Evolutionary conservation across 2,888 invertebrate genomes (phyloP).

Genomic region (Cephus pulcher): DNA sequence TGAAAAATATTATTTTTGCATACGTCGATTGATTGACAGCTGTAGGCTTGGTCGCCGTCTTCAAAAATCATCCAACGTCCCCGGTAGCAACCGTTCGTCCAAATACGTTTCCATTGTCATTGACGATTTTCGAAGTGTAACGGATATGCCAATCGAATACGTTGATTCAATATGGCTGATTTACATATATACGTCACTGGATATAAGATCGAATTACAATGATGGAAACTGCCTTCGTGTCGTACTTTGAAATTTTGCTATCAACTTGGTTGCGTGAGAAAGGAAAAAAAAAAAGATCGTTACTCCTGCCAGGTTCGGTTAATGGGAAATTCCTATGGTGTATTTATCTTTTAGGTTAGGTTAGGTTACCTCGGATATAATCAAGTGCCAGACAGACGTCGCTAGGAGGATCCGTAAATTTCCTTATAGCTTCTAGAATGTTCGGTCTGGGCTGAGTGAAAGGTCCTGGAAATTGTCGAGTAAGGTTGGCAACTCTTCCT

Average conservation of each 20-base stretch:
- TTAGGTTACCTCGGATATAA: not conserved
- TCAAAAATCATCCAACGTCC: not conserved
- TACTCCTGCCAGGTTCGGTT: not conserved
- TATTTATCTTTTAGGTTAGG: not conserved
- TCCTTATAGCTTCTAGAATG: not conserved
- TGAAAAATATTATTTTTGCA: conserved; percentile 57
- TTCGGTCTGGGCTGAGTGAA: not conserved
- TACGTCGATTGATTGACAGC: conserved; percentile 22
- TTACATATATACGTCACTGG: not conserved
- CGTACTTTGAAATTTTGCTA: not conserved
- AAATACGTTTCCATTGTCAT: not conserved
- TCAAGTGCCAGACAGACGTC: not conserved
- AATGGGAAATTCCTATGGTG: not conserved
- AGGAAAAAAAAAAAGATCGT: not conserved
- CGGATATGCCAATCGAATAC: not conserved
- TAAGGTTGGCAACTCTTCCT: not conserved
- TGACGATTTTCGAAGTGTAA: not conserved
- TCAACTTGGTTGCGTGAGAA: not conserved
- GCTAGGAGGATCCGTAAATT: not conserved
- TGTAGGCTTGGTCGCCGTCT: not conserved
- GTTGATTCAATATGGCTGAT: not conserved
- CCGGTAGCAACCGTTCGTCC: not conserved
- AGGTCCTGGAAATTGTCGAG: not conserved
- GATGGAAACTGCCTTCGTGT: not conserved
- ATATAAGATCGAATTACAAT: not conserved